Evolutionary conservation across 2,888 invertebrate genomes (phyloP).

Genomic region (Caenorhabditis panamensis): DNA sequence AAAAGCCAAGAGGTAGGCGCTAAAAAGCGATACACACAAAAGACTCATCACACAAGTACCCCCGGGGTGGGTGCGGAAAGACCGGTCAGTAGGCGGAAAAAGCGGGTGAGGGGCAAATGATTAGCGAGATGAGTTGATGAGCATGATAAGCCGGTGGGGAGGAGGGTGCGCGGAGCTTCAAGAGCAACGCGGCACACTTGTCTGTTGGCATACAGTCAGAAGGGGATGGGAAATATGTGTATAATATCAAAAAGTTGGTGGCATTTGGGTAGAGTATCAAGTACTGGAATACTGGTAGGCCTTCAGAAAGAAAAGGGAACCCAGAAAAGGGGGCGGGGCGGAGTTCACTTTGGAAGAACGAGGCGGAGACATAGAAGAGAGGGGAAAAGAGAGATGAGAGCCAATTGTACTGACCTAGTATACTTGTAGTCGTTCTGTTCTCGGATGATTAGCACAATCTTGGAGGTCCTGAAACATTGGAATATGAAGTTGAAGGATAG

Average conservation of each 20-base stretch:
- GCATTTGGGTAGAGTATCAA: no score
- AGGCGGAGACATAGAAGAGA: neutral
- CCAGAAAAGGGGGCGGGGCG: conserved; percentile 10
- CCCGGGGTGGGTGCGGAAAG: conserved; percentile 39
- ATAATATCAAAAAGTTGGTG: no score
- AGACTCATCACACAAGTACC: conserved; percentile 28
- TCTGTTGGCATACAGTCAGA: no score
- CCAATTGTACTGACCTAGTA: conserved; percentile 43
- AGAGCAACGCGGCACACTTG: conserved; percentile 24
- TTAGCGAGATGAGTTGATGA: conserved; percentile 56
- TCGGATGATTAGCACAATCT: conserved; percentile 24
- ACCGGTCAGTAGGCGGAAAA: conserved; percentile 55
- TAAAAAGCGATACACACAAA: conserved; percentile 30
- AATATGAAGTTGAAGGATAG: neutral
- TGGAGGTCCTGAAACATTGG: conserved; percentile 8
- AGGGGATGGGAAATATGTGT: no score
- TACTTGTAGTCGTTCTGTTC: conserved; percentile 11
- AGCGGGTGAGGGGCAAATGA: conserved; percentile 11
- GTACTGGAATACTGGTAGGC: conserved; percentile 31
- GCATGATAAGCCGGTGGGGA: conserved; percentile 43
- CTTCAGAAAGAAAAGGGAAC: conserved; percentile 15
- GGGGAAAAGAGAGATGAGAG: conserved; percentile 34
- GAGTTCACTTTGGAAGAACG: conserved; percentile 15
- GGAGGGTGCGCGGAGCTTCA: conserved; percentile 40
- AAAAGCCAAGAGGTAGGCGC: conserved; percentile 22